Evolutionary conservation across 2,888 invertebrate species (phyloP).

Genomic region (Anoplius nigerrimus): DNA sequence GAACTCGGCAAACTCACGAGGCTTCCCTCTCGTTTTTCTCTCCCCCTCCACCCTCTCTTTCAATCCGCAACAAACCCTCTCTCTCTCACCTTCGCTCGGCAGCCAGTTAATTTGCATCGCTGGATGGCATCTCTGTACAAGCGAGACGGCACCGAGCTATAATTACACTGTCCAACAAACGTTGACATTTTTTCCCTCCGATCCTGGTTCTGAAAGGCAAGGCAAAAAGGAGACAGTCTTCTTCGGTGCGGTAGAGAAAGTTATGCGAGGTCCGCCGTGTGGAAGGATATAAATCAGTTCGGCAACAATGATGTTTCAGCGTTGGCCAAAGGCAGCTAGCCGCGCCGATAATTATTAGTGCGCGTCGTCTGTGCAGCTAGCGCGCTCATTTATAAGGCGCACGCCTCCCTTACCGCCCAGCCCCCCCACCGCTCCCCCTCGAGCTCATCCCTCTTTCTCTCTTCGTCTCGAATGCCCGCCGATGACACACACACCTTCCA

Average conservation of each 20-base stretch:
- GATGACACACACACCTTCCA: constrained; percentile 30
- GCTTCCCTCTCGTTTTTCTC: neutral
- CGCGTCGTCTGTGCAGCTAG: constrained; percentile 69
- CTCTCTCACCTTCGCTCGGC: constrained; percentile 26
- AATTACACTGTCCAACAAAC: no score
- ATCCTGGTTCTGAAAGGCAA: no score
- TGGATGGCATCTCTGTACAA: neutral
- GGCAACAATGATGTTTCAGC: no score
- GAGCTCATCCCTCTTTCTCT: constrained; percentile 3
- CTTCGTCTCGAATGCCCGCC: constrained; percentile 13
- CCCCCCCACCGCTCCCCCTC: constrained; percentile 15
- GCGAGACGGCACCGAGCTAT: constrained; percentile 1
- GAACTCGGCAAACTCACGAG: no score
- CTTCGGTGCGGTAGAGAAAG: no score
- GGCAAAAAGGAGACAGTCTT: no score
- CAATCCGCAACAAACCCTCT: neutral
- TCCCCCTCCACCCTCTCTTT: neutral
- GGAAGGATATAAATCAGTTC: no score
- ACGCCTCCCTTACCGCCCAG: constrained; percentile 37
- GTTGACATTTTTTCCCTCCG: no score
- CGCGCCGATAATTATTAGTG: constrained; percentile 75
- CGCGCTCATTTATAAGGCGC: constrained; percentile 69
- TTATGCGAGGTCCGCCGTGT: no score
- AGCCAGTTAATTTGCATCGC: constrained; percentile 13
- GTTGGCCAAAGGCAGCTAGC: no score